Base-by-base conservation (phyloP, 2,113 vertebrate species). In the Phasianus colchicus region DNA sequence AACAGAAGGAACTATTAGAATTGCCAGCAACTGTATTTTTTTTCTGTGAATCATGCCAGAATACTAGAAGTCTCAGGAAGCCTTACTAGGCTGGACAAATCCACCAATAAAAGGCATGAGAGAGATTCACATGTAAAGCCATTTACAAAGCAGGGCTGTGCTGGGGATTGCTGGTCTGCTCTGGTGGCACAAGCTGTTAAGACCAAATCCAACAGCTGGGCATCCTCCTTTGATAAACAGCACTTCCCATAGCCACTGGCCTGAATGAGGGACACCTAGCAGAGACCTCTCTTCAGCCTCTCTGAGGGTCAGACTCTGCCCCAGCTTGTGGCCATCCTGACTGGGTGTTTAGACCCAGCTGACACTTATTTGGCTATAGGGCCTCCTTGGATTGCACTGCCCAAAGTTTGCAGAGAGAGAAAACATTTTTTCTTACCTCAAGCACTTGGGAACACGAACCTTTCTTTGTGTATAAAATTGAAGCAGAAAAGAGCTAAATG, bases 1-100 rank as follows among this genome's bases (percentile, higher is more conserved):
- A 86, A 95, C 57, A 92, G 92, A 92, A 88, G 43, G 70, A 94
- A 65, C 86, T 92, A 82, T 93, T 88, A 90, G 80, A 81, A 94
- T 84, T 95, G 90, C 93, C 92, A 93, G 83, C 11, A 27, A 93
- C 70, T 69, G 70, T 90, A 40, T 60, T 81, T 92, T 90, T 86
- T 90, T 86, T 64, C 50, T 88, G 32, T 94, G 95, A 96, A 88
- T 95, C 83, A 48, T 67, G 47, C 43, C 57, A 93, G 76, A 88
- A 86, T 43, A 64, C 20, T 52, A 5, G n/a, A 38, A 95, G 73
- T 88, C 65, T 38, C 80, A 86, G 57, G 61, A 60, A 90, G 69
- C 80, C 65, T 83, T 57, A 43, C 57, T 40, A 86, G 34, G 52
- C 90, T 88, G 70, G 52, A 95, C 65, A 83, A 95, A 93, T 67